Base-by-base conservation (phyloP, 23 tunicate genomes). In the Styela plicata region DNA sequence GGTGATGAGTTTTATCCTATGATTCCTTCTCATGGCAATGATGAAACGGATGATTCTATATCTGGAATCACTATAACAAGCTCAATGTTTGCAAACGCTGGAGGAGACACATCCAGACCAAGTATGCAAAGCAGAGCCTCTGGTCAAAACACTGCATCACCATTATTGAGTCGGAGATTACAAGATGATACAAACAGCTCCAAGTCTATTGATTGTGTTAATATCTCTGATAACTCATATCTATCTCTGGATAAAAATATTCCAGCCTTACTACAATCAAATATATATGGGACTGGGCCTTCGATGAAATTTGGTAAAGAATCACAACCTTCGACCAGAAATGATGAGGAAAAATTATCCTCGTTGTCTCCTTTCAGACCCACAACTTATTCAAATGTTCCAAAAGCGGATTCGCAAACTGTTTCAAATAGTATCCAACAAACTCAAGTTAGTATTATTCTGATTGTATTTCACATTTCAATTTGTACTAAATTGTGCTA, bases 371-470 rank as follows among this genome's bases (percentile, higher is more conserved):
- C 57, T 5, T 44, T 44, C 57, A 44, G 57, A 44, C 57, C 57
- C 7, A 44, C 57, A 5, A 13, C 57, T 44, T 7, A 5, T 5
- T 13, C 57, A 5, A 13, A 44, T 13, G 57, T 44, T 13, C 13
- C 57, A 5, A 44, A 44, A 44, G 13, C 57, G 13, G 57, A 82
- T 44, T 85, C 82, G 83, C 69, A 76, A 69, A 83, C 78, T 33
- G 83, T 83, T 20, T 24, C 83, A 35, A 83, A 62, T 83, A 82
- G 86, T 69, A 77, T 88, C 24, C 86, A 82, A 26, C 70, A 74
- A 57, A 77, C 92, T 1, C 92, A 88, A 30, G 86, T 88, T 25
- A 36, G 71, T 31, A 75, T 22, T 20, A 10, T 73, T 31, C 24
- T 69, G 24, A 21, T 16, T 21, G 22, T 69, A 16, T 23, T 21